Base-by-base conservation (phyloP, 53 echinoderm and acorn worm species). In the Apostichopus leukothele region DNA sequence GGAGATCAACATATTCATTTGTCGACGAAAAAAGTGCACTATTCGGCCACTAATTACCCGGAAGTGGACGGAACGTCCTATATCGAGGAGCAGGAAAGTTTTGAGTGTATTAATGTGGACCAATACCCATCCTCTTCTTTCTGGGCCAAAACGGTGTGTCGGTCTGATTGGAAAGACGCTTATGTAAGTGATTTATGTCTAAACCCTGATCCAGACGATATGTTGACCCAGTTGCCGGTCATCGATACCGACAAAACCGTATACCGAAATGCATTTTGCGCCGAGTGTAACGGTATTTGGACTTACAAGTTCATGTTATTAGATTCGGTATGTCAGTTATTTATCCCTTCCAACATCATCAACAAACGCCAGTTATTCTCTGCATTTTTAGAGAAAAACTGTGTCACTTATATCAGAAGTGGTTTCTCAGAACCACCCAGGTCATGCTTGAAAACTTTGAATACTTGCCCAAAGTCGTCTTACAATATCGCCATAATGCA, bases 191-290 rank as follows among this genome's bases (percentile, higher is more conserved):
- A 53, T 10, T 78, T 93, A 7, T 98, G 98, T 78, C 52, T 57
- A 6, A 22, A 89, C 60, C 86, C 89, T 13, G 55, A 92, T 27
- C 68, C 75, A 51, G 86, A 78, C 6, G 98, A 95, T 59, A 94
- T 92, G 11, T 51, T 98, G 11, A 78, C 98, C 4, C 89, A 83
- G 3, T 80, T 95, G 23, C 94, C 94, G 23, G 98, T 98, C 1
- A 93, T 92, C 76, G 95, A 94, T 9, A 52, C 75, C 5, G 92
- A 98, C 67, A 90, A 93, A 9, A 92, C 89, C 14, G 95, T 95
- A 14, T 98, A 98, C 75, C 89, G 98, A 6, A 98, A 98, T 84
- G 78, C 94, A 18, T 99, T 92, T 87, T 99, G 99, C 54, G 96
- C 99, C 0, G 91, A 96, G 76, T 99, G 99, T 89, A 99, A 96